Base-by-base conservation (phyloP, 2,888 invertebrate genomes). In the Halictus ligatus region DNA sequence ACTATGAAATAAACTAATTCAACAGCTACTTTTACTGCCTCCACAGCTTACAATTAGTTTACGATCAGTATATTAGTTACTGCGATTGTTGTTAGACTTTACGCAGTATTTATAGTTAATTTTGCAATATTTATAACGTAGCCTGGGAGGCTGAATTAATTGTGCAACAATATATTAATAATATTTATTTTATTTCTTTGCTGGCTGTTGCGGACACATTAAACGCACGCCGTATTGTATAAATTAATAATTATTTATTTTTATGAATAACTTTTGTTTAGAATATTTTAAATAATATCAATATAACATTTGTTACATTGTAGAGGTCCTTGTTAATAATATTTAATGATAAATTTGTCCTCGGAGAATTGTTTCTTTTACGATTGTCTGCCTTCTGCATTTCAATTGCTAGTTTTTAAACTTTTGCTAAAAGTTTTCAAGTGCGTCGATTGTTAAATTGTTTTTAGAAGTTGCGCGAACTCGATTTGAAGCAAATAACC, bases 401-500 rank as follows among this genome's bases (percentile, higher is more conserved):
- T 40, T 12, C 21, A 35, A 35, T 10, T 40, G 69, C 10, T 21
- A 6, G 8, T 40, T 21, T 69, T 18, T 21, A 40, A 71, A 43
- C 21, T 43, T n/a, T 43, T 21, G 43, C 5, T 6, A 2, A 43
- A 71, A n/a, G 43, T 43, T 43, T 71, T 69, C 35, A 69, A 69
- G 35, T 21, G 5, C 21, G 21, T 21, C 18, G 8, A 40, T 15
- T 40, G 29, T 35, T 71, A 43, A 67, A n/a, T 40, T 71, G 12
- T 43, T 71, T 13, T 6, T 40, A 2, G n/a, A 43, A 40, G 71
- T 71, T 72, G 29, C 73, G 80, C 78, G n/a, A 64, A 69, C 85
- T 89, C 89, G 89, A 90, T 93, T 89, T 91, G 91, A 91, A 90
- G 91, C 91, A 92, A 94, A 93, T 94, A 93, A 94, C 93, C 94